These are phyloP conservation scores for Anaspis maculata DNA, from an alignment of 2,888 invertebrate genomes.

Conservation along the genomic window DNA sequence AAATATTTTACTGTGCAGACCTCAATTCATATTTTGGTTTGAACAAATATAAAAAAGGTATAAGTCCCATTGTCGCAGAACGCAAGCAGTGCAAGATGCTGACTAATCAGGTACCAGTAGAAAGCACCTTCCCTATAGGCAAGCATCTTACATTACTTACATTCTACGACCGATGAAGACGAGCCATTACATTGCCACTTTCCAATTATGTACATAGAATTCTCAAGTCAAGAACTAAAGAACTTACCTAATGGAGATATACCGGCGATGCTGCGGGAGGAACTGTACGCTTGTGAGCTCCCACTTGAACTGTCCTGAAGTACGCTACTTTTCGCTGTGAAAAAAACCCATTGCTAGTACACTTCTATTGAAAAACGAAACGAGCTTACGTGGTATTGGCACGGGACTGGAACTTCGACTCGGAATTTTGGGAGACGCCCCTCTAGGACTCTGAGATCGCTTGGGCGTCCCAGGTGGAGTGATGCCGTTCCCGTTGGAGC, in stretches of 20 bases:
- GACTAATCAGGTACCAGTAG: too few relatives aligned
- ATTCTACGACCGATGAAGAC: too few relatives aligned
- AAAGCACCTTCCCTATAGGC: too few relatives aligned
- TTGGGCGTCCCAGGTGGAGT: constrained; percentile 63
- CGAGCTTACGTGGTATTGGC: constrained; percentile 47
- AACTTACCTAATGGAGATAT: constrained; percentile 48
- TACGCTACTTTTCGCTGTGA: too few relatives aligned
- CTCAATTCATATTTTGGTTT: too few relatives aligned
- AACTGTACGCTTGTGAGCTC: constrained; percentile 48
- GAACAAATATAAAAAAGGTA: too few relatives aligned
- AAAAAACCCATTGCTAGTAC: constrained; percentile 9
- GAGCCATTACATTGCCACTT: too few relatives aligned
- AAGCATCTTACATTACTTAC: too few relatives aligned
- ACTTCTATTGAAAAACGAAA: constrained; percentile 5
- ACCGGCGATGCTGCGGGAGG: constrained; percentile 48
- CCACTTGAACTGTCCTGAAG: constrained; percentile 49
- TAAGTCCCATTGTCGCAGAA: too few relatives aligned
- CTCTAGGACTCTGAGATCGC: constrained; percentile 46
- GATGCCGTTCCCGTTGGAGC: constrained; percentile 70
- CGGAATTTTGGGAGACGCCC: constrained; percentile 43
- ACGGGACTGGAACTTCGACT: constrained; percentile 54
- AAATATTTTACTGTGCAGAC: too few relatives aligned
- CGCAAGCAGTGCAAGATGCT: too few relatives aligned
- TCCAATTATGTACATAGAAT: too few relatives aligned
- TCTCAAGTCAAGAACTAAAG: constrained; percentile 1